Base-by-base conservation (phyloP, 2,113 vertebrate species). In the Cynocephalus volans region DNA sequence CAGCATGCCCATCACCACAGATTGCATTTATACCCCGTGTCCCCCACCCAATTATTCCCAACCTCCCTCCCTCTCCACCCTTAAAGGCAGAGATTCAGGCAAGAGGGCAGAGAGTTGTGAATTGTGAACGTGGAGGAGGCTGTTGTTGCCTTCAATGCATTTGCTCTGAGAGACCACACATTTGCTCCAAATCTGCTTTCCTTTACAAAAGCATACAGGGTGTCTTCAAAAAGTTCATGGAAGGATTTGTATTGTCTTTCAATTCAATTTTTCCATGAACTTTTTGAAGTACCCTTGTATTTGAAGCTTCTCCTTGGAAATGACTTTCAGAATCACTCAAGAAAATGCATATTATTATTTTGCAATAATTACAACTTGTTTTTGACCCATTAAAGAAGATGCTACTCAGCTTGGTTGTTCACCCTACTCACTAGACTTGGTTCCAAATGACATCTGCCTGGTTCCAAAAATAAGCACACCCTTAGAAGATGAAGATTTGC, bases 251-350 rank as follows among this genome's bases (percentile, higher is more conserved):
- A 41, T 41, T 41, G 41, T 41, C 41, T 41, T 41, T 41, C 41
- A 41, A 4, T 41, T 41, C 41, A 41, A 41, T 41, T 41, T 41
- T 41, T 41, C 41, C 41, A 41, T 4, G 41, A 41, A 41, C 41
- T 41, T 41, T 41, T 41, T 41, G 41, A 41, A 41, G 41, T 41
- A 41, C 3, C 41, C 41, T 41, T 41, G 41, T 4, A 23, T 23
- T 85, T 62, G 67, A 85, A 95, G 15, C 19, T 82, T 18, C 36
- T 69, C 33, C 58, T 58, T 90, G 91, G 64, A 92, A 88, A 93
- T 60, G 81, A 67, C 64, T 76, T 90, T 81, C 28, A 60, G 50
- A 96, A 69, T 72, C 24, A 87, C 14, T 48, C 58, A 86, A 60
- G 75, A 90, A 93, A 95, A 84, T 1, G 5, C 18, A 36, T 2